These are phyloP conservation scores for Uria lomvia DNA, from an alignment of 2,113 vertebrate species.

Conservation along the genomic window DNA sequence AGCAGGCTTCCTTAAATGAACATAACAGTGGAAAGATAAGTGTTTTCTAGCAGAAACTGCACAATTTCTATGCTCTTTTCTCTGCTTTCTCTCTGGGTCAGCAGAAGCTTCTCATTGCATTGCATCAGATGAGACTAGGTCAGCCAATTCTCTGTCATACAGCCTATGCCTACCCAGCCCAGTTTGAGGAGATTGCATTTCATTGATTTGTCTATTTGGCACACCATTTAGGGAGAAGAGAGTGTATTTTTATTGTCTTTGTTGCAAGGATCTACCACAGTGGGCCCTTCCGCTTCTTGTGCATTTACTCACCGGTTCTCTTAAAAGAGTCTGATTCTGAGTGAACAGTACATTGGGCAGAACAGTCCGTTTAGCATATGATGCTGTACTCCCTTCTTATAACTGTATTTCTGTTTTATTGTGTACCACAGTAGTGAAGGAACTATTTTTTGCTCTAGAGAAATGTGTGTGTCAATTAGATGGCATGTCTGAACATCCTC, in stretches of 20 bases:
- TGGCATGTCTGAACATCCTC: not conserved
- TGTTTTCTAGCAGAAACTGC: not conserved
- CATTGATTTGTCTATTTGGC: not conserved
- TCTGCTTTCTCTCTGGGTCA: not conserved
- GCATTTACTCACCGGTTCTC: not conserved
- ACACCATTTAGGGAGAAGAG: not conserved
- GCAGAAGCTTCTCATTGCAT: not conserved
- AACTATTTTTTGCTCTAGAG: not conserved
- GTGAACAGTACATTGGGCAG: not conserved
- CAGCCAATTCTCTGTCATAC: not conserved
- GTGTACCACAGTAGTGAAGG: not conserved
- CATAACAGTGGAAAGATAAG: not conserved
- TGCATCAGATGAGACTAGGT: not conserved
- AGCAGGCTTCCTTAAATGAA: not conserved
- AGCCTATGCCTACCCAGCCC: not conserved
- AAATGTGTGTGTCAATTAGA: not conserved
- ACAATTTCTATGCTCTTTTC: not conserved
- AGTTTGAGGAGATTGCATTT: not conserved
- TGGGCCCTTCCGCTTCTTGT: accelerated
- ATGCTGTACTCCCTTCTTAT: not conserved
- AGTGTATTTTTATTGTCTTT: not conserved
- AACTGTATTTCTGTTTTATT: not conserved
- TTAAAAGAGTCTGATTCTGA: not conserved
- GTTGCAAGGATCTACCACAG: not conserved
- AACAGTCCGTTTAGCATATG: not conserved